phyloP scores from a whole-genome alignment of 2,888 invertebrate genomes.

The Lochmaea capreae region DNA sequence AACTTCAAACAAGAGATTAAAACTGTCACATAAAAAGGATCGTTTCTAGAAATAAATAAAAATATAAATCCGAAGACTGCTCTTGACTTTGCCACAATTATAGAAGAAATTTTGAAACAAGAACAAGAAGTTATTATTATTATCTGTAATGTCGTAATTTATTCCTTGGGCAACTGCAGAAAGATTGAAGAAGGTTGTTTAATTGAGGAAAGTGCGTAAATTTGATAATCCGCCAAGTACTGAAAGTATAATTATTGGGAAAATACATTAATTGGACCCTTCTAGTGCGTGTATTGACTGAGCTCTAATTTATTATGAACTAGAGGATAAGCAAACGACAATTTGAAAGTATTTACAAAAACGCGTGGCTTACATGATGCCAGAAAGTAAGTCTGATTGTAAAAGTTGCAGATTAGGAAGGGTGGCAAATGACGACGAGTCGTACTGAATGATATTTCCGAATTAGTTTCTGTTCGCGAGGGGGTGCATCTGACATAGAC shows the following conservation, averaged over 20 bases:
- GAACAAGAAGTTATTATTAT: too few relatives aligned
- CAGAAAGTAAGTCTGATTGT: slow-evolving; percentile 47
- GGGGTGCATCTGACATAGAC: slow-evolving; percentile 13
- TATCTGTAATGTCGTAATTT: too few relatives aligned
- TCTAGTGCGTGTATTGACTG: neutral
- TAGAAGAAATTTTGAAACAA: too few relatives aligned
- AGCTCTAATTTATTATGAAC: slow-evolving; percentile 5
- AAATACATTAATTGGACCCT: neutral
- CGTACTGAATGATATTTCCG: slow-evolving; percentile 20
- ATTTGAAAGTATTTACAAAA: slow-evolving; percentile 52
- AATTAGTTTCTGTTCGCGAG: slow-evolving; percentile 22
- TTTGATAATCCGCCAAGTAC: neutral
- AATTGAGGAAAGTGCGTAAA: too few relatives aligned
- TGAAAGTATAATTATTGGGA: neutral
- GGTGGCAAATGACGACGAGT: slow-evolving; percentile 28
- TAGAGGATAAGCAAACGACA: slow-evolving; percentile 45
- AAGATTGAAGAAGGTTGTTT: too few relatives aligned
- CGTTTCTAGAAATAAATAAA: too few relatives aligned
- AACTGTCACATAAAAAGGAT: too few relatives aligned
- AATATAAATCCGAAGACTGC: too few relatives aligned
- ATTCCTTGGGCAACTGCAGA: too few relatives aligned
- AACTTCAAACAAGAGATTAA: too few relatives aligned
- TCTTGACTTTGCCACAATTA: too few relatives aligned
- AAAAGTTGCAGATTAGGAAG: slow-evolving; percentile 46
- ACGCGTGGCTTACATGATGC: slow-evolving; percentile 48